These are phyloP conservation scores for Palythoa caribaeorum DNA, from an alignment of 92 coral and sea anemone species.

Conservation along the genomic window DNA sequence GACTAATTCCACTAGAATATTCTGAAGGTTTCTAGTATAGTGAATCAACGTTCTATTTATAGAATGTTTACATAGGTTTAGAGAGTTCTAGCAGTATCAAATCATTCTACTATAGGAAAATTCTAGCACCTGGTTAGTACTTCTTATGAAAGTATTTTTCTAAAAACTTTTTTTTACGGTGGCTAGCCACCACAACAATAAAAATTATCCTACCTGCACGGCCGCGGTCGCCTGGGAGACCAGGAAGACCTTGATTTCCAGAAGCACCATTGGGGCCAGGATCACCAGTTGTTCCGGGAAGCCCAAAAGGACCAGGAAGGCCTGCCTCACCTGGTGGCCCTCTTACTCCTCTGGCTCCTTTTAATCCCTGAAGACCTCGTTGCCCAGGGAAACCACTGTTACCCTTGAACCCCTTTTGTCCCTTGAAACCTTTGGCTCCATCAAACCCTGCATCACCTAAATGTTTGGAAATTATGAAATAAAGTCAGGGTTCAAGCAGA, in stretches of 20 bases:
- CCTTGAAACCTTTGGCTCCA: constrained; percentile 8
- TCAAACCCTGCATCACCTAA: constrained; percentile 8
- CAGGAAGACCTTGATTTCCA: background rate
- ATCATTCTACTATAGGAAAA: no score
- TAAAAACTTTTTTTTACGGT: no score
- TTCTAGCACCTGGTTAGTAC: no score
- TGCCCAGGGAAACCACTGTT: constrained; percentile 5
- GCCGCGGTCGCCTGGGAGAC: constrained; percentile 8
- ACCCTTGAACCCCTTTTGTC: constrained; percentile 9
- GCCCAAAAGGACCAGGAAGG: constrained; percentile 27
- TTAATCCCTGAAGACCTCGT: constrained; percentile 16
- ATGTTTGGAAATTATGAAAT: background rate
- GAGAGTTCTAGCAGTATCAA: no score
- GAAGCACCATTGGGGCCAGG: constrained; percentile 8
- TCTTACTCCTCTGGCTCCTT: background rate
- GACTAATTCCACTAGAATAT: no score
- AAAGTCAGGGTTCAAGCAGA: background rate
- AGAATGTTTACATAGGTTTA: no score
- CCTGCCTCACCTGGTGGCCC: constrained; percentile 35
- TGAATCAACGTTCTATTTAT: no score
- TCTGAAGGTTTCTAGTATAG: no score
- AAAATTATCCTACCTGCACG: background rate
- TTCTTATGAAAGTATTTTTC: no score
- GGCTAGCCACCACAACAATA: no score
- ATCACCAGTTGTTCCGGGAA: background rate